These are phyloP conservation scores for Diceros bicornis DNA, from an alignment of 2,797 vertebrate genomes.

Conservation along the genomic window DNA sequence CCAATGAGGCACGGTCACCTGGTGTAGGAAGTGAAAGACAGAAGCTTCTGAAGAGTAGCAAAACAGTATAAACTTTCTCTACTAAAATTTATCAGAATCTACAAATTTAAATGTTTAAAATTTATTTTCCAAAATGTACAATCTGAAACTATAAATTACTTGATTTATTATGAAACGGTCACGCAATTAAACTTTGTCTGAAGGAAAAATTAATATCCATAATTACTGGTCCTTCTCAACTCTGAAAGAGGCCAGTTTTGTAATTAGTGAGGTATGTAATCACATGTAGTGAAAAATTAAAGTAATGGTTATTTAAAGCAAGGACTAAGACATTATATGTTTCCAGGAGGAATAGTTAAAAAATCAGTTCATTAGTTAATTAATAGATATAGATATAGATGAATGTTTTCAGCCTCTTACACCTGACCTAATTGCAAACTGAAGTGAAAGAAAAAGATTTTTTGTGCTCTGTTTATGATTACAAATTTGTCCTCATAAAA, in stretches of 20 bases:
- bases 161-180: slow-evolving; percentile 46
- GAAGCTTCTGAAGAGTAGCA: not conserved
- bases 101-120: slow-evolving; percentile 44
- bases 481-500: slow-evolving; percentile 59
- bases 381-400: slow-evolving; percentile 11
- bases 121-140: slow-evolving; percentile 53
- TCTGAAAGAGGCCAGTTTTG: slow-evolving; percentile 35
- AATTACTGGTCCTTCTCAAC: slow-evolving; percentile 40
- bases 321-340: slow-evolving; percentile 39
- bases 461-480: slow-evolving; percentile 70
- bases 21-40: not conserved
- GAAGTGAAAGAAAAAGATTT: not conserved
- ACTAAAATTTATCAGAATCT: slow-evolving; percentile 37
- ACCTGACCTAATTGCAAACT: not conserved
- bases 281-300: slow-evolving; percentile 75
- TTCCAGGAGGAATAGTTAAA: slow-evolving; percentile 45
- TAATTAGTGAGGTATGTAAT: not conserved
- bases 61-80: slow-evolving; percentile 53
- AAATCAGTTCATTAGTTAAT: slow-evolving; percentile 64
- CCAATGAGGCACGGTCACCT: not conserved
- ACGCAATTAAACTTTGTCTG: slow-evolving; percentile 37
- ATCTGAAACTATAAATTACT: slow-evolving; percentile 23
- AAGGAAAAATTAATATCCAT: slow-evolving; percentile 52
- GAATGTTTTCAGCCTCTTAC: not conserved
- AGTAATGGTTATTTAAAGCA: slow-evolving; percentile 75